Base-by-base conservation (phyloP, 1,140 invertebrate genomes). In the Tetragnatha versicolor region DNA sequence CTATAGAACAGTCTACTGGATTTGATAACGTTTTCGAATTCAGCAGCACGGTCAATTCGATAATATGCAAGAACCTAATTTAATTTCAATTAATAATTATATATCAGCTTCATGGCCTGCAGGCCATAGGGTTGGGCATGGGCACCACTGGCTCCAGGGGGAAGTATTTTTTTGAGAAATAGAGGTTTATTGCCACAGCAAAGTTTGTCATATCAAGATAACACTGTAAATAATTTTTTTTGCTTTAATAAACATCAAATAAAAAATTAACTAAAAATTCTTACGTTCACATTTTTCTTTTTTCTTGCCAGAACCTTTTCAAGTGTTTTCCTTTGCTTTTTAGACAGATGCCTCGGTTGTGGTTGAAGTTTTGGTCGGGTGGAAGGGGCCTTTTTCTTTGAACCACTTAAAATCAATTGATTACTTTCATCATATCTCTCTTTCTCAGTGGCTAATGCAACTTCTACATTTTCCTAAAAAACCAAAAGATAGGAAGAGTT, bases 291-390 rank as follows among this genome's bases (percentile, higher is more conserved):
- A 85, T 97, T 97, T 81, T 96, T 97, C 83, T 94, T 90, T 83
- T 96, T 97, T 73, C 89, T 90, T 65, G 95, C 92, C 2, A 97
- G 89, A 86, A 98, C 90, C 86, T 95, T 92, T 83, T 97, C 91
- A 35, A 97, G 86, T 81, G 89, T 87, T 85, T 96, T 97, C 66
- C 93, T 88, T 82, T 95, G 92, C 82, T 94, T 96, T 81, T 95
- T 96, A 0, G 93, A 93, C 4, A 97, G 86, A 47, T 25, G n/a
- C 27, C 33, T 61, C 3, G 94, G 89, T 83, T 89, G 90, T 6
- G 88, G 89, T 42, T 88, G 87, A 79, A 85, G 86, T 49, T 61
- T 61, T 84, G 85, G 80, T 87, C 88, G 73, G 88, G 87, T 80
- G 88, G 86, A 79, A 89, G 88, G 45, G 89, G 87, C 85, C 91